A percentile compares a stretch with the other conserved stretches of the same genome.
These are phyloP conservation scores for Esperia sulphurella DNA, from an alignment of 2,888 invertebrate genomes.

Conservation along the genomic window DNA sequence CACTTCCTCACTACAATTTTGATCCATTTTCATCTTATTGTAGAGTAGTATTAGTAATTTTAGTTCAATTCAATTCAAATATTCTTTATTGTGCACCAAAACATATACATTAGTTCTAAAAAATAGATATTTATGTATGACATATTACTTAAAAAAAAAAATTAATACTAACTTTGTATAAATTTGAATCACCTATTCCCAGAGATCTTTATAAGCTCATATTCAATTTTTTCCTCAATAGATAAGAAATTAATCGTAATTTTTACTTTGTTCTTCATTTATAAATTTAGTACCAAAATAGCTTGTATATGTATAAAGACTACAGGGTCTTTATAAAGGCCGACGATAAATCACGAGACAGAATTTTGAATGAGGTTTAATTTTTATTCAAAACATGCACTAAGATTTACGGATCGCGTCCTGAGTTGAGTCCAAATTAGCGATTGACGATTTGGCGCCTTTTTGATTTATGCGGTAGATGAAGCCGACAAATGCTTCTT, in stretches of 20 bases:
- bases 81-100: too few relatives aligned
- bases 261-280: too few relatives aligned
- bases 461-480: constrained; percentile 24
- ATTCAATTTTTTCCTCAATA: too few relatives aligned
- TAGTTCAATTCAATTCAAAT: too few relatives aligned
- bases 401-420: constrained; percentile 31
- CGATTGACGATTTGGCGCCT: constrained; percentile 36
- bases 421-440: constrained; percentile 31
- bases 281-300: too few relatives aligned
- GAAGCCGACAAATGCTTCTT: constrained; percentile 11
- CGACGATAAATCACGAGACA: constrained; percentile 28
- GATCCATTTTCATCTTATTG: not conserved
- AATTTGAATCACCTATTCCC: too few relatives aligned
- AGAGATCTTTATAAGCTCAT: too few relatives aligned
- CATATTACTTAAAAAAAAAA: too few relatives aligned
- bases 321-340: constrained; percentile 17
- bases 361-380: constrained; percentile 12
- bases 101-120: too few relatives aligned
- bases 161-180: too few relatives aligned
- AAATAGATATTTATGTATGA: too few relatives aligned
- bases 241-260: too few relatives aligned
- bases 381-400: constrained; percentile 43
- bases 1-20: constrained; percentile 5
- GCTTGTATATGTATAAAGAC: constrained; percentile 4
- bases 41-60: not conserved